These are phyloP conservation scores for Melieria crassipennis DNA, from an alignment of 2,888 invertebrate species.

Conservation along the genomic window DNA sequence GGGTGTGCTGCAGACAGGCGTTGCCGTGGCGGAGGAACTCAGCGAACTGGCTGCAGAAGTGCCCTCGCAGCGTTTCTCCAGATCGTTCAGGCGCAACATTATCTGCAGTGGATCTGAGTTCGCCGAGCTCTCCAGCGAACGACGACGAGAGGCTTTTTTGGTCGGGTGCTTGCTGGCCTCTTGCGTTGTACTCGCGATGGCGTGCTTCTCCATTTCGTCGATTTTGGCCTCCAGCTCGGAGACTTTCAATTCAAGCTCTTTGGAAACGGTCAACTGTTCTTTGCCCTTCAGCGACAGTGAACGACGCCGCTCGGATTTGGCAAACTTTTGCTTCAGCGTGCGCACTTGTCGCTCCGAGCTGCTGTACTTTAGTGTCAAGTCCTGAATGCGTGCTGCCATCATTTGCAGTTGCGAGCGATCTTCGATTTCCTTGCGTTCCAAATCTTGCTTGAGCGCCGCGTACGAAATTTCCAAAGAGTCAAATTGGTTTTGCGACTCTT, in stretches of 20 bases:
- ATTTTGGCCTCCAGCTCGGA: slow-evolving; percentile 84
- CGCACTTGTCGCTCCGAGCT: slow-evolving; percentile 85
- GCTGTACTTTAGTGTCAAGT: slow-evolving; percentile 82
- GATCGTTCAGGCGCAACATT: slow-evolving; percentile 77
- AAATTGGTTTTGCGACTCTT: slow-evolving; percentile 81
- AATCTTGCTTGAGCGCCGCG: slow-evolving; percentile 77
- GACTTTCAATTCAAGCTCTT: slow-evolving; percentile 86
- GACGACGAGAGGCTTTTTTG: slow-evolving; percentile 62
- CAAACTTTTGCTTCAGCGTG: slow-evolving; percentile 80
- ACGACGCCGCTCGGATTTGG: slow-evolving; percentile 81
- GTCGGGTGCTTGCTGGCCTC: slow-evolving; percentile 38
- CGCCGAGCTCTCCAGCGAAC: slow-evolving; percentile 81
- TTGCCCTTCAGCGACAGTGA: slow-evolving; percentile 85
- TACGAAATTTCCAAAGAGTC: slow-evolving; percentile 85
- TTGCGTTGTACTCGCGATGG: slow-evolving; percentile 23
- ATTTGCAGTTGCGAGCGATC: slow-evolving; percentile 78
- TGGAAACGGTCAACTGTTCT: slow-evolving; percentile 81
- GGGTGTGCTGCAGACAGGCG: slow-evolving; percentile 44
- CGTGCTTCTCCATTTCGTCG: slow-evolving; percentile 70
- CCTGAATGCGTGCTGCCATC: slow-evolving; percentile 85
- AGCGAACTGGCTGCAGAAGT: slow-evolving; percentile 57
- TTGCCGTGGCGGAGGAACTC: slow-evolving; percentile 59
- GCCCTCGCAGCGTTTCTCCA: slow-evolving; percentile 81
- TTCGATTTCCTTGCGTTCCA: slow-evolving; percentile 73
- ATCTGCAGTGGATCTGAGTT: slow-evolving; percentile 81